A percentile compares a stretch with the other conserved stretches of the same genome.
Conservation (phyloP, 92 coral and sea anemone genomes). For the Palythoa grandiflora region DNA sequence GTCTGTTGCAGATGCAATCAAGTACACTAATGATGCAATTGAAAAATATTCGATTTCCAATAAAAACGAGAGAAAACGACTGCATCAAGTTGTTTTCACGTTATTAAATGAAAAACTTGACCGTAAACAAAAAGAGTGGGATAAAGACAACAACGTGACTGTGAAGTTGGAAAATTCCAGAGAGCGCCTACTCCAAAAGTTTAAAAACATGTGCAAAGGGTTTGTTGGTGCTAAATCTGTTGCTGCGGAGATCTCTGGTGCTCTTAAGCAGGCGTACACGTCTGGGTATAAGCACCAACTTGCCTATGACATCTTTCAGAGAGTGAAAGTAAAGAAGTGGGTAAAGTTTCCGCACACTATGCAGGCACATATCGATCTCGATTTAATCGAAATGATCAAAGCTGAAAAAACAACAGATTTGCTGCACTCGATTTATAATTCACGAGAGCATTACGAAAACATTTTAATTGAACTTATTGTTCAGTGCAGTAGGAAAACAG, state of each 20-base stretch:
- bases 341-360: no score
- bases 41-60: neutral
- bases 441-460: neutral
- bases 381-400: no score
- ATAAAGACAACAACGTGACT: conserved; percentile 2
- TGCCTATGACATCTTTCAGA: neutral
- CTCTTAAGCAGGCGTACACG: no score
- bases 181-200: conserved; percentile 1
- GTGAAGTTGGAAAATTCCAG: conserved; percentile 10
- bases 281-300: neutral
- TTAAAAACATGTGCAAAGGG: conserved; percentile 5
- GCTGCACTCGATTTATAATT: neutral
- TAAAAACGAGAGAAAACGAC: neutral
- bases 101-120: no score
- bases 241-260: no score
- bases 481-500: neutral
- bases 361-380: no score
- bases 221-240: no score
- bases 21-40: neutral
- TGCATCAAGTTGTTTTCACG: neutral
- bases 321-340: no score
- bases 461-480: neutral
- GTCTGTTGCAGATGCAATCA: conserved; percentile 4
- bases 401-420: neutral
- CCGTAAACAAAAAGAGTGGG: conserved; percentile 5